phyloP scores from a whole-genome alignment of 1,140 invertebrate species.

The Diabrotica virgifera region DNA sequence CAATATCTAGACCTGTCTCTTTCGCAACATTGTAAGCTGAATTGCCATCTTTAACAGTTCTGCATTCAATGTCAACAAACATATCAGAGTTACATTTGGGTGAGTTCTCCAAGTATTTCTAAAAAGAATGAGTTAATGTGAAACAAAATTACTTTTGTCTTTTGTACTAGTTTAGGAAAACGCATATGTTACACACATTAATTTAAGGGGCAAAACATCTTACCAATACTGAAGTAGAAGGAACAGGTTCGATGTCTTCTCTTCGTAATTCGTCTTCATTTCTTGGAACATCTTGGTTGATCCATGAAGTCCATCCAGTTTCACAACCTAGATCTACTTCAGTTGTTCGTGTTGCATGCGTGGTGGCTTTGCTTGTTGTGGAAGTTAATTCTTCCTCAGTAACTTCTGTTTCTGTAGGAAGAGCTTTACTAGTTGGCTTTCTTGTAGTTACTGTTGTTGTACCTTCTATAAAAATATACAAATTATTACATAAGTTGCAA shows the following conservation, averaged over 20 bases:
- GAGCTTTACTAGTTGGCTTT: no score
- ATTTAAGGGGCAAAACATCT: conserved; percentile 20
- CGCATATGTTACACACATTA: no score
- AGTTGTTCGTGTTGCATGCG: conserved; percentile 31
- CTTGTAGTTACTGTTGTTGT: no score
- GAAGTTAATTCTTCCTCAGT: conserved; percentile 60
- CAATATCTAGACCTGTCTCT: conserved; percentile 67
- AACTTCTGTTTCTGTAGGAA: not conserved
- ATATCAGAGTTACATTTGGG: conserved; percentile 55
- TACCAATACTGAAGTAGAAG: conserved; percentile 53
- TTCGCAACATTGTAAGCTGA: conserved; percentile 52
- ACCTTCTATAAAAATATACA: no score
- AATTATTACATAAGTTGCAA: conserved; percentile 63
- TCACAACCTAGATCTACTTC: conserved; percentile 53
- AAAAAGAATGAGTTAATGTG: not conserved
- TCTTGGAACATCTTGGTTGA: conserved; percentile 56
- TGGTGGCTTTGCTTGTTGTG: conserved; percentile 57
- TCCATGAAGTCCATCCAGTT: conserved; percentile 73
- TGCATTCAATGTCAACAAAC: conserved; percentile 73
- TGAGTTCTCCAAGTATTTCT: conserved; percentile 46
- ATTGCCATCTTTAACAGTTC: conserved; percentile 59
- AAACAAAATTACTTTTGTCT: no score
- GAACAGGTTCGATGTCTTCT: conserved; percentile 62
- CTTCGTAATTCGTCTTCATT: conserved; percentile 40
- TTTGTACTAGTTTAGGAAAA: no score